Conservation (phyloP, 1,140 invertebrate genomes). For the Triops cancriformis region DNA sequence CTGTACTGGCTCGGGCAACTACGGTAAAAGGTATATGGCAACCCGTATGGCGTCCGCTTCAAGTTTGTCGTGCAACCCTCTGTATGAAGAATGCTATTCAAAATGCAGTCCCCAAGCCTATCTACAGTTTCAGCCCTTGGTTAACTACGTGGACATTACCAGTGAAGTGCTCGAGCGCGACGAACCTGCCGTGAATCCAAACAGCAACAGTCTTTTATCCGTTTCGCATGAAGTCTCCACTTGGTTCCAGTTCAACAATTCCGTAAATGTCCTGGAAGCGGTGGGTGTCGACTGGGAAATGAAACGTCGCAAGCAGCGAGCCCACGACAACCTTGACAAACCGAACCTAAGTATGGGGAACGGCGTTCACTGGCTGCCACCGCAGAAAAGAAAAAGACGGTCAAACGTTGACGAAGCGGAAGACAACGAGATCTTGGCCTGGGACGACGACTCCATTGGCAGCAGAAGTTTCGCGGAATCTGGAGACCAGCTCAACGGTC, state of each 20-base stretch:
- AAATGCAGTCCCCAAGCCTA: constrained; percentile 14
- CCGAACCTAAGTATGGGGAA: constrained; percentile 18
- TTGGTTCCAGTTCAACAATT: not conserved
- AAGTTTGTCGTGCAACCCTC: constrained; percentile 24
- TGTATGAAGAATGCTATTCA: constrained; percentile 23
- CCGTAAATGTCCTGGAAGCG: not conserved
- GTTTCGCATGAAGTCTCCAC: not conserved
- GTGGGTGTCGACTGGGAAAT: not conserved
- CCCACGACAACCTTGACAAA: constrained; percentile 1
- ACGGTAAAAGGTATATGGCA: not conserved
- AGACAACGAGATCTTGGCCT: not conserved
- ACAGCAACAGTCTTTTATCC: not conserved
- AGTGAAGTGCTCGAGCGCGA: constrained; percentile 19
- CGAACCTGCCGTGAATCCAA: not conserved
- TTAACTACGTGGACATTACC: constrained; percentile 29
- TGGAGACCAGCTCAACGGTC: not conserved
- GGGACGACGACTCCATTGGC: not conserved
- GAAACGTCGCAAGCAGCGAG: not conserved
- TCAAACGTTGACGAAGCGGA: not conserved
- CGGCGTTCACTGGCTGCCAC: constrained; percentile 11
- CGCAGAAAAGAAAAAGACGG: constrained; percentile 8
- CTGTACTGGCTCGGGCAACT: not conserved
- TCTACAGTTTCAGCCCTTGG: constrained; percentile 16
- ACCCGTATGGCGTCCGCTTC: not conserved
- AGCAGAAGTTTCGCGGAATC: not conserved